phyloP scores from a whole-genome alignment of 2,113 vertebrate genomes.

The Pelusios castaneus region DNA sequence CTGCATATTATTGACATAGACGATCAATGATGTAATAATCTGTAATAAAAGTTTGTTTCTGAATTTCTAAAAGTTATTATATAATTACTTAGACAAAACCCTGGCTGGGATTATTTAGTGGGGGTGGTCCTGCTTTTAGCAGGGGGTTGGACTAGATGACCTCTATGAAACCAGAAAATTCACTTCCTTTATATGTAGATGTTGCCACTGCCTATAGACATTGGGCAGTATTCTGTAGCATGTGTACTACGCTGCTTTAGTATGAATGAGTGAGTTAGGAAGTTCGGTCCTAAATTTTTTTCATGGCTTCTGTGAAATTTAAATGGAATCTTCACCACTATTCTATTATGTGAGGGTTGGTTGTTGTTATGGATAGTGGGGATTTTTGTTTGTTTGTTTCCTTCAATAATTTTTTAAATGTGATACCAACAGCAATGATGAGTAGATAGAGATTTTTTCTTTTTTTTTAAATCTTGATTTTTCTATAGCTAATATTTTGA shows the following conservation, averaged over 20 bases:
- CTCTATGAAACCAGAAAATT: constrained; percentile 9
- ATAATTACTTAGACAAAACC: neutral
- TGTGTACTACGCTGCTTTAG: constrained; percentile 30
- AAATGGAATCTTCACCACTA: neutral
- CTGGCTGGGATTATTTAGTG: no score
- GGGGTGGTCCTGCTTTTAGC: no score
- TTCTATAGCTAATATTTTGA: neutral
- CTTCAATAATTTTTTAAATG: neutral
- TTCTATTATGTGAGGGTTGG: neutral
- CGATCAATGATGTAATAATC: neutral
- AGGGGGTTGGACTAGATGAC: no score
- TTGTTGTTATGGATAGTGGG: no score
- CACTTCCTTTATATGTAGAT: constrained; percentile 61
- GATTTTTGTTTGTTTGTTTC: neutral
- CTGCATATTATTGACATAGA: neutral
- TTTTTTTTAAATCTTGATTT: neutral
- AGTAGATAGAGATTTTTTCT: neutral
- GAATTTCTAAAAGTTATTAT: constrained; percentile 24
- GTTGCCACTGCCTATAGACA: constrained; percentile 65
- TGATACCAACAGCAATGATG: neutral
- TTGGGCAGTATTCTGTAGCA: constrained; percentile 41
- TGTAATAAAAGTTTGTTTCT: constrained; percentile 12
- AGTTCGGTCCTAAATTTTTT: constrained; percentile 23
- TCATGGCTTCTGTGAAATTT: constrained; percentile 6
- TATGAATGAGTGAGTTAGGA: constrained; percentile 28